Conservation (phyloP, 2,113 vertebrate species). For the Poeciliopsis turrubarensis region DNA sequence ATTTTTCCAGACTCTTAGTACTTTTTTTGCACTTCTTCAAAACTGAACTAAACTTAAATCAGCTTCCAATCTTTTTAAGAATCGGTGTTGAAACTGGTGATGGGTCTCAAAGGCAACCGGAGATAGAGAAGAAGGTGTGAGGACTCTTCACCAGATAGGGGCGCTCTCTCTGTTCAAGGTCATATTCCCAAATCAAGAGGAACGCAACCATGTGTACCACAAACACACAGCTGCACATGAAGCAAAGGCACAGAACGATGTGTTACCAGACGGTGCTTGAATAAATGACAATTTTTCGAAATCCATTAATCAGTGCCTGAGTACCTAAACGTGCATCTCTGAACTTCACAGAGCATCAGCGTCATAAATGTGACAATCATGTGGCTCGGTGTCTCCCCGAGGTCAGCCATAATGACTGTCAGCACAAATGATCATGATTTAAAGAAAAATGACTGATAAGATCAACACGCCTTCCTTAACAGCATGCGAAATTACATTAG, state of each 20-base stretch:
- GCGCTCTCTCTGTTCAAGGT: constrained; percentile 43
- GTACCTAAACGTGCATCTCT: neutral
- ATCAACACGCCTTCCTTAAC: constrained; percentile 25
- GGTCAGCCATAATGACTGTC: constrained; percentile 1
- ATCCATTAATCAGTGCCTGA: neutral
- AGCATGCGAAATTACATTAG: constrained; percentile 40
- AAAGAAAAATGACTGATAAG: constrained; percentile 24
- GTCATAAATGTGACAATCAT: neutral
- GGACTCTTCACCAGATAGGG: constrained; percentile 19
- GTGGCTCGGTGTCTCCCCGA: neutral
- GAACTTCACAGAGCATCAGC: neutral
- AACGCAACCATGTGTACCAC: constrained; percentile 29
- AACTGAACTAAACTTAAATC: neutral
- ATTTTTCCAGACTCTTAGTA: neutral
- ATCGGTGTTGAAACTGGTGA: neutral
- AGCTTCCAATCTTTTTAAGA: neutral
- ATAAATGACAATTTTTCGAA: neutral
- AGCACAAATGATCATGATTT: constrained; percentile 18
- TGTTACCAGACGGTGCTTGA: constrained; percentile 4
- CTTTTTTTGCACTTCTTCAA: neutral
- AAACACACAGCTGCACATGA: neutral
- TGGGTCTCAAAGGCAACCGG: constrained; percentile 4
- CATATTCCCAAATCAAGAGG: constrained; percentile 48
- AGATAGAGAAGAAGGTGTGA: constrained; percentile 26
- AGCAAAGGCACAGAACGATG: constrained; percentile 39